Conservation (phyloP, 2,797 vertebrate genomes). For the Leptoclinus maculatus region DNA sequence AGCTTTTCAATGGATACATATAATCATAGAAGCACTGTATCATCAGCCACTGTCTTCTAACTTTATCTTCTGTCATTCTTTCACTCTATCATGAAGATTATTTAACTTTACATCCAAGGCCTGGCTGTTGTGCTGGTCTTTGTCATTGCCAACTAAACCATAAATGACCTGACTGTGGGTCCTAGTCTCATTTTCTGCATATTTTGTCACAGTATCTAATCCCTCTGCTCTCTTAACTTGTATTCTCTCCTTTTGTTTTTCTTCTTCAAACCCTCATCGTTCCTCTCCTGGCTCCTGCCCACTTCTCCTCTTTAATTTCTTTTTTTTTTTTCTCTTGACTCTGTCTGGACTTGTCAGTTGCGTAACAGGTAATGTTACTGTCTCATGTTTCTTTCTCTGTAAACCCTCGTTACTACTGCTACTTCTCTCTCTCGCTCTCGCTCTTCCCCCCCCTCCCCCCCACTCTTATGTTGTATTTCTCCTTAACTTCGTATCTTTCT, state of each 20-base stretch:
- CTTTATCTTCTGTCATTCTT: constrained; percentile 40
- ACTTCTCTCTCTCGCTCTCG: constrained; percentile 21
- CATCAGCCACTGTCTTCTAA: constrained; percentile 40
- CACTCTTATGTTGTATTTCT: constrained; percentile 19
- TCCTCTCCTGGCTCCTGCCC: constrained; percentile 65
- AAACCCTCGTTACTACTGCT: constrained; percentile 45
- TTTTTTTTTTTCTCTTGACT: constrained; percentile 65
- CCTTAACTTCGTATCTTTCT: constrained; percentile 1
- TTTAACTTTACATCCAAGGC: constrained; percentile 17
- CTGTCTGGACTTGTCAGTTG: constrained; percentile 88
- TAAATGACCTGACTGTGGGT: constrained; percentile 38
- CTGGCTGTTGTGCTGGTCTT: constrained; percentile 25
- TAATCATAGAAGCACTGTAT: constrained; percentile 11
- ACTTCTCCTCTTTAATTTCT: constrained; percentile 67
- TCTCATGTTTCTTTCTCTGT: constrained; percentile 64
- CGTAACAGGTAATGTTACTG: constrained; percentile 85
- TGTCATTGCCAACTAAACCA: constrained; percentile 45
- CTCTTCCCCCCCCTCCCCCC: not conserved
- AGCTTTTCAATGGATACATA: constrained; percentile 13
- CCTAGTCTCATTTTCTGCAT: constrained; percentile 51
- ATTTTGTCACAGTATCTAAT: constrained; percentile 59
- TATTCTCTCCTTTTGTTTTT: constrained; percentile 68
- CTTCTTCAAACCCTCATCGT: constrained; percentile 63
- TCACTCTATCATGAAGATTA: constrained; percentile 39
- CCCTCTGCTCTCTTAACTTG: constrained; percentile 72